Evolutionary conservation across 2,888 invertebrate species (phyloP).

Genomic region (Plemyria rubiginata): DNA sequence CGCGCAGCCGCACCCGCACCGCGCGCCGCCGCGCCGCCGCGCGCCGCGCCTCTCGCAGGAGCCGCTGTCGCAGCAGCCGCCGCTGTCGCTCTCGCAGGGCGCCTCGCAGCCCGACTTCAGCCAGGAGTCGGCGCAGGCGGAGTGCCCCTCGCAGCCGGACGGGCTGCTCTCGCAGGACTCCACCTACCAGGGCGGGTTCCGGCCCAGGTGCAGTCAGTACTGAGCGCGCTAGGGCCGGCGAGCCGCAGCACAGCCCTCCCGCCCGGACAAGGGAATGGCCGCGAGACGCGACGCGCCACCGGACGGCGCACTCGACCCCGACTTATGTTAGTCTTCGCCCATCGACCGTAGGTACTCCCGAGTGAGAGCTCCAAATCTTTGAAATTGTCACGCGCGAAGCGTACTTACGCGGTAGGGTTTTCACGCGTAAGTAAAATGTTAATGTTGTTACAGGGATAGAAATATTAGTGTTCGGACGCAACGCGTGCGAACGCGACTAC

Average conservation of each 20-base stretch:
- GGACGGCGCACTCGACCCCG: slow-evolving; percentile 48
- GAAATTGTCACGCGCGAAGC: slow-evolving; percentile 59
- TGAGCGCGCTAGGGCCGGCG: slow-evolving; percentile 87
- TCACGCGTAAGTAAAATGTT: slow-evolving; percentile 49
- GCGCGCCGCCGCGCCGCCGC: slow-evolving; percentile 88
- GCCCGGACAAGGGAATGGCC: slow-evolving; percentile 43
- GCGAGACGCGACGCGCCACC: slow-evolving; percentile 50
- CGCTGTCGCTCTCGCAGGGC: slow-evolving; percentile 89
- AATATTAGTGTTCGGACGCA: slow-evolving; percentile 52
- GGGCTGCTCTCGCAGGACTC: slow-evolving; percentile 97
- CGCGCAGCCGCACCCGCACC: slow-evolving; percentile 81
- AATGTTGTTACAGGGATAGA: slow-evolving; percentile 60
- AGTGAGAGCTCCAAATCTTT: slow-evolving; percentile 52
- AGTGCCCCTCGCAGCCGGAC: slow-evolving; percentile 97
- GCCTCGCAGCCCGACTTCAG: slow-evolving; percentile 90
- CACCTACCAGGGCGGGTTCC: slow-evolving; percentile 91
- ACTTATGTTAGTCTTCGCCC: slow-evolving; percentile 53
- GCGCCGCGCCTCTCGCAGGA: slow-evolving; percentile 86
- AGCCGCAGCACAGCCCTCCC: slow-evolving; percentile 76
- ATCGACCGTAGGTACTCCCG: slow-evolving; percentile 52
- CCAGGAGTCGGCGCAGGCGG: slow-evolving; percentile 93
- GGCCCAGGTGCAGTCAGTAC: slow-evolving; percentile 88
- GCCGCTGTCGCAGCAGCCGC: slow-evolving; percentile 90
- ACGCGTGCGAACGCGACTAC: slow-evolving; percentile 15
- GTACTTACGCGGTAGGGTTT: slow-evolving; percentile 49